Evolutionary conservation across 2,113 vertebrate genomes (phyloP).

Genomic region (Oreochromis spilurus): DNA sequence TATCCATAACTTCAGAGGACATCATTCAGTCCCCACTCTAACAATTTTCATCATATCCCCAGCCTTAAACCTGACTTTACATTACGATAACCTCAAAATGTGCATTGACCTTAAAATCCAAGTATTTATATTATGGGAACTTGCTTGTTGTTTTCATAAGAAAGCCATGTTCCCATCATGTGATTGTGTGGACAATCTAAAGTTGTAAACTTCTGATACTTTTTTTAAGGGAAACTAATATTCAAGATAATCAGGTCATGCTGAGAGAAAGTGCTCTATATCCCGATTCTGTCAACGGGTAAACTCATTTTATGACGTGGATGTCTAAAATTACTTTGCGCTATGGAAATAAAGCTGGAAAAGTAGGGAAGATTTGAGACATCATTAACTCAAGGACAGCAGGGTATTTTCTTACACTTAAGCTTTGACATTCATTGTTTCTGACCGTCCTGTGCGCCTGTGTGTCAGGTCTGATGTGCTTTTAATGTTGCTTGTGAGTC

Average conservation of each 20-base stretch:
- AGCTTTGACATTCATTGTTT: neutral
- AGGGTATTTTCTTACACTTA: constrained; percentile 22
- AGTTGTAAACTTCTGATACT: neutral
- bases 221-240: neutral
- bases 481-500: constrained; percentile 1
- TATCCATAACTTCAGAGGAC: neutral
- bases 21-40: neutral
- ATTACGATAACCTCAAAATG: neutral
- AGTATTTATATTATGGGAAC: neutral
- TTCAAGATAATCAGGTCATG: constrained; percentile 33
- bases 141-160: neutral
- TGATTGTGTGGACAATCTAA: neutral
- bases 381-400: neutral
- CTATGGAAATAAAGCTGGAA: constrained; percentile 24
- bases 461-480: constrained; percentile 23
- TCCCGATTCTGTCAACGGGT: constrained; percentile 26
- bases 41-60: neutral
- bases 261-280: neutral
- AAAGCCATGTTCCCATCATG: neutral
- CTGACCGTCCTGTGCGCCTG: neutral
- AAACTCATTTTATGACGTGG: constrained; percentile 4
- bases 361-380: constrained; percentile 1
- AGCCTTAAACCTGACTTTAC: neutral
- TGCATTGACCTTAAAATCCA: neutral
- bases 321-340: neutral